Base-by-base conservation (phyloP, 1,140 invertebrate genomes). In the Cydia strobilella region DNA sequence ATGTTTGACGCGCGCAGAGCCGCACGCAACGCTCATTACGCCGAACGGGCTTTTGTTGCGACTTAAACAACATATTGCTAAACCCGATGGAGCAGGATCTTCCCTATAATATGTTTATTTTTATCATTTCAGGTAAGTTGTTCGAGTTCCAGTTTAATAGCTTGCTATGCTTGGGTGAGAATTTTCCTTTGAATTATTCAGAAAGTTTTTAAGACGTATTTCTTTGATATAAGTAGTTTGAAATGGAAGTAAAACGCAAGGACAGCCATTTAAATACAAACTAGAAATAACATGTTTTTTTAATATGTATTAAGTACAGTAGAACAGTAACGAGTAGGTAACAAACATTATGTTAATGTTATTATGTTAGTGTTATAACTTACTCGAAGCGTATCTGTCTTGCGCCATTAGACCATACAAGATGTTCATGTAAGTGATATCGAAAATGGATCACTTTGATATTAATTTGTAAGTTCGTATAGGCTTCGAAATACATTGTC, bases 1-100 rank as follows among this genome's bases (percentile, higher is more conserved):
- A 93, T 90, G 90, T 93, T 91, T 91, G 91, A 93, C 90, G 87
- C 88, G 86, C 85, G 63, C 63, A 2, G 63, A 27, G 63, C 63
- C 86, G 84, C 89, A 93, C 90, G 91, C 90, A 93, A 88, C 85
- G 86, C 89, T 93, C 91, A 93, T 93, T 93, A 93, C 79, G 88
- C 86, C 80, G 80, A 87, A 86, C 86, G 84, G 78, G 86, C 90
- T 92, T 75, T 92, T 93, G 88, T 91, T 93, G 88, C 87, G 82
- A 86, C 89, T 91, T 91, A 90, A 85, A 88, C 86, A 90, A 92
- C 87, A 88, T 85, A 89, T 88, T 89, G 86, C 90, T 90, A 90
- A 84, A 86, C 86, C 84, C 89, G 84, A 91, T 90, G 86, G 84
- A 88, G 79, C 87, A 84, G 78, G 80, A 83, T 87, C 82, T 86